Evolutionary conservation across 2,113 vertebrate species (phyloP).

Genomic region (Dasyornis broadbenti): DNA sequence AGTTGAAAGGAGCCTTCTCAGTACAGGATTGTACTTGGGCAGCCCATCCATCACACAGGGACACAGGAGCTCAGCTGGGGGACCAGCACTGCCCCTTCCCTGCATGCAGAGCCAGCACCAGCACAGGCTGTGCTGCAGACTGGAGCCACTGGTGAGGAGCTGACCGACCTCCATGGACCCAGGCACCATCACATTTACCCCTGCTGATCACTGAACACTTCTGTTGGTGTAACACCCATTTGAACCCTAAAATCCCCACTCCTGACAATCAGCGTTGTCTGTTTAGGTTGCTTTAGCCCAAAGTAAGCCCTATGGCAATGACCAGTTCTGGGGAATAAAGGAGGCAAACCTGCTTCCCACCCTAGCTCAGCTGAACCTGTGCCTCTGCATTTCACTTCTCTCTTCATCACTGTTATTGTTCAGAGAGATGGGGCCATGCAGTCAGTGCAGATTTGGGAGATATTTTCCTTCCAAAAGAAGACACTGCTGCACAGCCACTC

Average conservation of each 20-base stretch:
- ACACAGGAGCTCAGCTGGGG: not conserved
- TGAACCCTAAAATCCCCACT: not conserved
- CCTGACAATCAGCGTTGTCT: not conserved
- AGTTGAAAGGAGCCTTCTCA: not conserved
- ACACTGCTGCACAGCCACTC: not conserved
- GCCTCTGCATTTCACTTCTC: not conserved
- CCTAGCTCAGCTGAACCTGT: not conserved
- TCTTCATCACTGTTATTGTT: not conserved
- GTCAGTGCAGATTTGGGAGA: not conserved
- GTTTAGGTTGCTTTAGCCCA: not conserved
- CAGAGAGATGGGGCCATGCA: not conserved
- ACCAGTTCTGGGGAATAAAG: not conserved
- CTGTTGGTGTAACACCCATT: not conserved
- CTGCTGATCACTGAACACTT: not conserved
- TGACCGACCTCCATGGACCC: rapidly evolving
- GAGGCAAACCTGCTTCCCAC: not conserved
- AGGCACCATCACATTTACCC: not conserved
- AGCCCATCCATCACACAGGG: rapidly evolving
- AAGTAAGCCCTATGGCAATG: not conserved
- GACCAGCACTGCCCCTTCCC: rapidly evolving
- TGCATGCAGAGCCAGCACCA: not conserved
- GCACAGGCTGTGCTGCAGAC: not conserved
- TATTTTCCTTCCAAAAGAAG: not conserved
- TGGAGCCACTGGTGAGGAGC: not conserved
- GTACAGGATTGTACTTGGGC: not conserved